Conservation (phyloP, 1,140 invertebrate genomes). For the Gerris buenoi region DNA sequence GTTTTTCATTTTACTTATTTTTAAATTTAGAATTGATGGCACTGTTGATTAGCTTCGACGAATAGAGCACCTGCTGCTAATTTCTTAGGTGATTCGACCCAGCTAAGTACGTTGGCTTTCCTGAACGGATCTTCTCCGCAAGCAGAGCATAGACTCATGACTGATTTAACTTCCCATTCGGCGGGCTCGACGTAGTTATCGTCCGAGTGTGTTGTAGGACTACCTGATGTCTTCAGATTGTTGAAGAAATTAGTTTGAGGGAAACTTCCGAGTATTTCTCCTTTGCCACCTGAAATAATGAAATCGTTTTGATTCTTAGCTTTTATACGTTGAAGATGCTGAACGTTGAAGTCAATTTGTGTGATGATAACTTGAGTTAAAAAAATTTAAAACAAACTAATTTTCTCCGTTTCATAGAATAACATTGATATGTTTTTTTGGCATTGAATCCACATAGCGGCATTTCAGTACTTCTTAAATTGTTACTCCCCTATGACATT, state of each 20-base stretch:
- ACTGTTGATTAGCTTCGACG: constrained; percentile 44
- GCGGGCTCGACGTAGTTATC: constrained; percentile 49
- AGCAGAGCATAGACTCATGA: constrained; percentile 58
- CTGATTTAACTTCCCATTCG: constrained; percentile 58
- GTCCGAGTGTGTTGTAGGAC: constrained; percentile 18
- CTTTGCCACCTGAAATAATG: background rate
- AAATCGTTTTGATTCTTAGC: no score
- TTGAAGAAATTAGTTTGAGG: no score
- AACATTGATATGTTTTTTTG: no score
- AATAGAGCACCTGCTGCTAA: constrained; percentile 54
- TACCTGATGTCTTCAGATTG: background rate
- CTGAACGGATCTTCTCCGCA: constrained; percentile 58
- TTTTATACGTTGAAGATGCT: no score
- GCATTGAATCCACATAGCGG: no score
- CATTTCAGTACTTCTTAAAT: no score
- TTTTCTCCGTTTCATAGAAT: no score
- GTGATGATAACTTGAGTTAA: no score
- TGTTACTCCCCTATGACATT: no score
- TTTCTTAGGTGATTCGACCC: constrained; percentile 55
- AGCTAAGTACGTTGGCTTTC: constrained; percentile 54
- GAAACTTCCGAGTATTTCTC: background rate
- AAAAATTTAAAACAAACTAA: no score
- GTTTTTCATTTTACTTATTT: no score
- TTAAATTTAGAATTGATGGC: constrained; percentile 53
- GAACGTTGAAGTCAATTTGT: no score